Evolutionary conservation across 2,113 vertebrate genomes (phyloP).

Genomic region (Drymodes brunneopygia): DNA sequence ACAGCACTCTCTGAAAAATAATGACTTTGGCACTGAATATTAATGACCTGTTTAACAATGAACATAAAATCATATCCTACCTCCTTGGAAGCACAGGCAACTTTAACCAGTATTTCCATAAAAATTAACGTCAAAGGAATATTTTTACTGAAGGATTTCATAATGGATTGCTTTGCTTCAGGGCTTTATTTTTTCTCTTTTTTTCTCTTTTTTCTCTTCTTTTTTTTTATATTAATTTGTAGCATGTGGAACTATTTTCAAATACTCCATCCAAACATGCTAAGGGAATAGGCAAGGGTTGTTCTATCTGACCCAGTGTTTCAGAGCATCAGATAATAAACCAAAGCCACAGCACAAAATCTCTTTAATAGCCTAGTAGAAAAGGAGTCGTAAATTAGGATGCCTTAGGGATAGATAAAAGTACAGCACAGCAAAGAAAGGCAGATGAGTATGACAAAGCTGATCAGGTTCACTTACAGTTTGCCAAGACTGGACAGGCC

Average conservation of each 20-base stretch:
- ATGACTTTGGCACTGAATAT: neutral
- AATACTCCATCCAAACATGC: too few species aligned
- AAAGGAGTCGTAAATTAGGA: neutral
- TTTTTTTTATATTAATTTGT: too few species aligned
- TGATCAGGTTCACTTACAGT: neutral
- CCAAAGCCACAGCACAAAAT: neutral
- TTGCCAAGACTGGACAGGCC: neutral
- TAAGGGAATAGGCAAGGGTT: too few species aligned
- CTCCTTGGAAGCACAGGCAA: neutral
- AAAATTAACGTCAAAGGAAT: neutral
- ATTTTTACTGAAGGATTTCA: neutral
- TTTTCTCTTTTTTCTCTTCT: too few species aligned
- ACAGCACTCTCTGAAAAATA: neutral
- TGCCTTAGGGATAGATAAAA: neutral
- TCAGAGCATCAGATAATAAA: slow-evolving; percentile 8
- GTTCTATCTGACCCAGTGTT: neutral
- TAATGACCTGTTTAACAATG: slow-evolving; percentile 41
- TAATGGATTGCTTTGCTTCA: neutral
- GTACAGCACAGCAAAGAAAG: neutral
- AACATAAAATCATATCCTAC: slow-evolving; percentile 4
- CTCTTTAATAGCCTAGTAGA: neutral
- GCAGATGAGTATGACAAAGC: neutral
- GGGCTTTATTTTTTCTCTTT: neutral
- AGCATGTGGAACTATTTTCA: too few species aligned
- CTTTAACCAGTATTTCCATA: neutral